Evolutionary conservation across 2,113 vertebrate genomes (phyloP), one percentile per base, ranked within the genome.

Genomic region (Tympanuchus pallidicinctus): DNA sequence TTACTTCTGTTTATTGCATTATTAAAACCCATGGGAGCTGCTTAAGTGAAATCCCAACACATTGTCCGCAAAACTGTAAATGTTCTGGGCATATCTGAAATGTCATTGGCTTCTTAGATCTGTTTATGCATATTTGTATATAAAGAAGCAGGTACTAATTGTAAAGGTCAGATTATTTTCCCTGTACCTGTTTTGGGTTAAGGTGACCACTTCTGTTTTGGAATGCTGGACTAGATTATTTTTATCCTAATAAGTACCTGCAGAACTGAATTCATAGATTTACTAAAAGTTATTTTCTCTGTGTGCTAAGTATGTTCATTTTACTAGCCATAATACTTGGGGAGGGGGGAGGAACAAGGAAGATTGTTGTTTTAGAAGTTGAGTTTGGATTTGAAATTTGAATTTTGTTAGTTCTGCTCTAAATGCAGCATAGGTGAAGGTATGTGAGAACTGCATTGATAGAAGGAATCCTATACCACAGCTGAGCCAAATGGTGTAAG

Each of bases 1-100:
- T 27, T 13, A 24, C 7, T 47, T 73, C 40, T 65, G 28, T 36
- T 84, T 83, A 32, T 69, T 94, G 52, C 14, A 11, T 76, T 92
- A 19, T 86, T 85, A 66, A 79, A 95, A 69, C 66, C 69, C 6
- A 11, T 43, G 21, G 38, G 47, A 92, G 50, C 57, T 81, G 48
- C 92, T 83, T 86, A 71, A 54, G 74, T 76, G 71, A 50, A 79
- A 76, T 57, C 59, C 48, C 25, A 95, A 85, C 47, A 88, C 74
- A 57, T 76, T 90, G 69, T 94, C 66, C 76, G 59, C 8, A 30
- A 48, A 90, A 72, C 40, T 79, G 42, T 89, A 70, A 87, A 80
- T 22, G 9, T 88, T 87, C 78, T 72, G 18, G 65, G 65, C 25
- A 69, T 16, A 20, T 57, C 17, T 36, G 60, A 76, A 92, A 80